Base-by-base conservation (phyloP, 2,888 invertebrate genomes). In the Agonopterix alstromeriana region DNA sequence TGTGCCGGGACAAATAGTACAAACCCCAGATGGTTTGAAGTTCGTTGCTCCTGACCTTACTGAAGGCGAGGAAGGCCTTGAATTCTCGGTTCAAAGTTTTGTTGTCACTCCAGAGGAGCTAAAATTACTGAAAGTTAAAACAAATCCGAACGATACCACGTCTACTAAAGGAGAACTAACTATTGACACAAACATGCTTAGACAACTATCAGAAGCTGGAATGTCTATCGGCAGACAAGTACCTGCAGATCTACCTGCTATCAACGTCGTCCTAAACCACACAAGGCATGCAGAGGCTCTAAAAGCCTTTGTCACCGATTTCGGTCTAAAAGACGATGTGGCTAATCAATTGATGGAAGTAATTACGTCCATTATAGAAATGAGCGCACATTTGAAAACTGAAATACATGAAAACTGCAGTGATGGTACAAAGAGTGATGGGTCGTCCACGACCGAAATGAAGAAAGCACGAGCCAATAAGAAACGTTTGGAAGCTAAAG, bases 1-100 rank as follows among this genome's bases (percentile, higher is more conserved):
- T 73, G 92, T 95, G 4, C 94, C 95, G 5, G 95, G 95, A 1
- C 94, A 94, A 83, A 94, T 94, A 8, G 90, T 95, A 36, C 90
- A 93, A 70, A 94, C 94, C 14, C 92, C 92, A 42, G 92, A 91
- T 66, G 94, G 94, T 0, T 86, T 92, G 1, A 91, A 91, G 53
- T 93, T 93, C 64, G 91, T 93, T 4, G 93, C 93, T 0, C 93
- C 93, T 14, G 93, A 93, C 65, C 79, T 93, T 3, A 91, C 89
- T 8, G 92, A 93, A 65, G 92, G 92, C 0, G 91, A 92, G 45
- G 92, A 92, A 66, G 92, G 92, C 0, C 81, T 92, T 42, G 92
- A 93, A 63, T 93, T 93, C 70, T 93, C 93, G 1, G 93, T 93
- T 1, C 93, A 93, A 79, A 93, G 93, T 55, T 93, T 93, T 64